Evolutionary conservation across 2,113 vertebrate species (phyloP), one percentile per base, ranked within the genome.

Genomic region (Xiphophorus couchianus): DNA sequence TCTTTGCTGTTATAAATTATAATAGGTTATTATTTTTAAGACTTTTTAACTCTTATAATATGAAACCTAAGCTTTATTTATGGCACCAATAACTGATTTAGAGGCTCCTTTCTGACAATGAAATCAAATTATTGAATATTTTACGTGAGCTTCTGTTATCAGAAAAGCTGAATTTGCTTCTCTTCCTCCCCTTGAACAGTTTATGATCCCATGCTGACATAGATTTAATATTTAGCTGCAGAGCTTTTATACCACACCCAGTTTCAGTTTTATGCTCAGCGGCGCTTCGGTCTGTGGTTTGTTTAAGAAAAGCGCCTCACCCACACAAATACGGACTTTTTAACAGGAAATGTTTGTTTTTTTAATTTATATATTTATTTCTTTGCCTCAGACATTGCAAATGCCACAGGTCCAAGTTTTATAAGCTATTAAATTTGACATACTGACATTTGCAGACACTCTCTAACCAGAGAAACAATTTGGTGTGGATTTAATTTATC

Each of bases 381-480:
- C 37, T 76, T 76, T 66, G 10, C 44, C 72, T 76, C 71, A 35
- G 11, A 69, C 78, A 74, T 78, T 60, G 76, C 74, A 78, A 54
- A 60, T 42, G 39, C n/a, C 27, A 19, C 66, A 15, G 15, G 71
- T 66, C 85, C 82, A 28, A 2, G 62, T 11, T 73, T 80, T 69
- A 72, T 65, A 69, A 76, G 76, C 71, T 73, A 10, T 78, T 58
- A 73, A 15, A 10, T 67, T 25, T 3, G 67, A 72, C 61, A 74
- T 61, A 74, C 78, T 87, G 61, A 63, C 61, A 81, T 79, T 48
- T 70, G 58, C 83, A 84, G 83, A 12, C 14, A 8, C 12, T 5
- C 5, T 28, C n/a, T 33, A 76, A 65, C 35, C 19, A 15, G 19
- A 42, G 71, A 61, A 13, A 17, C 62, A 9, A 15, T 51, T 68